Evolutionary conservation across 1,140 invertebrate genomes (phyloP), one percentile per base, ranked within the genome.

Genomic region (Solenopsis fugax): DNA sequence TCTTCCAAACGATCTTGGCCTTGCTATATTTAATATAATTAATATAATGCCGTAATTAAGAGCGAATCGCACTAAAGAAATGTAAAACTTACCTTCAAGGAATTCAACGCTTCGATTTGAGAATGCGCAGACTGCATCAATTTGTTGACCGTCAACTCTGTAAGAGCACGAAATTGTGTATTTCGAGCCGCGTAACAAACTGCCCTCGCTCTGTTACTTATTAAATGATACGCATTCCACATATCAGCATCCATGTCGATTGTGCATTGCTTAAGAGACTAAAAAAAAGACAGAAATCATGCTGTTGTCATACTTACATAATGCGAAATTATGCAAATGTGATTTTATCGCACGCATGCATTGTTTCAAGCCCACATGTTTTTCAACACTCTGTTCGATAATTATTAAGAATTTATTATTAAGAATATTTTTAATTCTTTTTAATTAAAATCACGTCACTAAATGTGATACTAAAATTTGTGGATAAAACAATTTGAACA

Each of bases 171-270:
- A 93, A 97, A 97, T 91, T 97, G 97, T 67, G 96, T 94, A 92
- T 97, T 96, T 60, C 97, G 94, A 29, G 96, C 95, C 52, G 96
- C 94, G 91, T 97, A 97, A 92, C 97, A 97, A 76, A 97, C 96
- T 60, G 97, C 97, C 80, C 96, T 93, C 2, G 97, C 97, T 93
- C 97, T 93, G 89, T 97, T 97, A 81, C 96, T 96, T 93, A 97
- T 96, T 75, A 97, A 95, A 92, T 97, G 97, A 91, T 97, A 97
- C 7, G 96, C 96, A 93, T 97, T 97, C 97, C 97, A 97, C 41
- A 96, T 96, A 89, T 97, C 96, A 41, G 96, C 92, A 93, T 97
- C 96, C 97, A 97, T 97, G 21, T 95, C 92, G 9, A 92, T 95
- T 18, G 97, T 97, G 92, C 97, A 97, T 69, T 97, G 96, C 90